Conservation (phyloP, 2,113 vertebrate genomes). For the Aplodontia rufa region DNA sequence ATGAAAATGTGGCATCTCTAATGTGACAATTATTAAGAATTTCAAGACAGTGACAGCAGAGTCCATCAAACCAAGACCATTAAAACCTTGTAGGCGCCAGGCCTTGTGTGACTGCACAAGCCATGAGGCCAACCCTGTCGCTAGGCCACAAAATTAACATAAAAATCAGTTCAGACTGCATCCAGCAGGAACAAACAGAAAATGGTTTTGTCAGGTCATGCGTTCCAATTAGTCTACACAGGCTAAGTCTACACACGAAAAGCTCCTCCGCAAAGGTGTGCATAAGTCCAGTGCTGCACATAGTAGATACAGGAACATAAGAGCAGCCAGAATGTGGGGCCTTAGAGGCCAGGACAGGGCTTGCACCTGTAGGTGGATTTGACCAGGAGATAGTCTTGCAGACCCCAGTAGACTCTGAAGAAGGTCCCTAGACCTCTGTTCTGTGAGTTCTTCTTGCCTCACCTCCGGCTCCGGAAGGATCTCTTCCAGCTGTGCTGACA, state of each 20-base stretch:
- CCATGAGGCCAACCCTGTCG: background rate
- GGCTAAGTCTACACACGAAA: background rate
- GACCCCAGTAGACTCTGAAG: background rate
- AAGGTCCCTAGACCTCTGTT: background rate
- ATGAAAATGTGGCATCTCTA: background rate
- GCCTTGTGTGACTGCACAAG: too few relatives aligned
- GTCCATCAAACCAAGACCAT: background rate
- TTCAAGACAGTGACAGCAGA: background rate
- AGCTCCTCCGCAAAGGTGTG: background rate
- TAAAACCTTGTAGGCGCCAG: background rate
- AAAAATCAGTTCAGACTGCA: background rate
- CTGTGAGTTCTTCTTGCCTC: background rate
- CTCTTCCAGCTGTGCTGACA: conserved; percentile 43
- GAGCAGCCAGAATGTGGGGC: too few relatives aligned
- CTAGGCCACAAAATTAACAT: background rate
- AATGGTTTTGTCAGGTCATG: background rate
- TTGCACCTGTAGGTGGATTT: background rate
- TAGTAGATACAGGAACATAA: rapidly evolving
- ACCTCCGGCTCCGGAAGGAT: background rate
- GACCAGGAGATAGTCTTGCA: background rate
- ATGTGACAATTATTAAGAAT: background rate
- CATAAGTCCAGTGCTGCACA: background rate
- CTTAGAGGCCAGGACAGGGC: background rate
- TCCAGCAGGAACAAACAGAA: background rate
- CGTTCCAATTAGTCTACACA: background rate